Percentiles rank a stretch among this genome's conserved stretches.
phyloP scores from a whole-genome alignment of 1,140 invertebrate species.

The Drosophila leontia region DNA sequence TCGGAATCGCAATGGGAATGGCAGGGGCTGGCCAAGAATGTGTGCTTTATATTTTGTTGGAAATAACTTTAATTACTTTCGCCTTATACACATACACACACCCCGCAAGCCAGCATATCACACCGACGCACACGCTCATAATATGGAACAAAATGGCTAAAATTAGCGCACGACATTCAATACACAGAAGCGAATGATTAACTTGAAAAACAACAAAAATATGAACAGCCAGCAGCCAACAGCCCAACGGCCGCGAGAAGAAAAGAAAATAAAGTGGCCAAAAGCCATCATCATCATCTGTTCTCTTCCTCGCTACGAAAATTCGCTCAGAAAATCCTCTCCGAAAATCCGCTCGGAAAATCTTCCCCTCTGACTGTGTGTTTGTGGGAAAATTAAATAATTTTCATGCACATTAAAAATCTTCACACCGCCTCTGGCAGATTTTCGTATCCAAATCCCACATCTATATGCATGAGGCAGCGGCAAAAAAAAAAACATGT shows the following conservation, averaged over 20 bases:
- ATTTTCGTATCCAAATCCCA: constrained; percentile 25
- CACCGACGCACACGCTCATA: constrained; percentile 38
- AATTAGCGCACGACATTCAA: constrained; percentile 84
- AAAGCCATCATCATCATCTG: constrained; percentile 52
- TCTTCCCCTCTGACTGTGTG: constrained; percentile 16
- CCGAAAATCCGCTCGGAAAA: constrained; percentile 27
- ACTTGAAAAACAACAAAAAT: constrained; percentile 80
- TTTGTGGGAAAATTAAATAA: constrained; percentile 81
- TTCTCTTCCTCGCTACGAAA: constrained; percentile 18
- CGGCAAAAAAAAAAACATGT: constrained; percentile 54
- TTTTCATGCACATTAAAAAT: constrained; percentile 81
- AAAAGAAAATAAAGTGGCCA: constrained; percentile 77
- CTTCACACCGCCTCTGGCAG: constrained; percentile 68
- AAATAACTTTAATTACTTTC: constrained; percentile 82
- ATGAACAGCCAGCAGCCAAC: constrained; percentile 52
- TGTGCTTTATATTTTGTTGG: constrained; percentile 60
- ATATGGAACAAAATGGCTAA: constrained; percentile 83
- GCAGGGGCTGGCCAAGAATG: constrained; percentile 41
- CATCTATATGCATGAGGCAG: constrained; percentile 42
- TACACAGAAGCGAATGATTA: constrained; percentile 82
- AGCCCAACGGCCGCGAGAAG: constrained; percentile 31
- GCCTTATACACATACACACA: constrained; percentile 56
- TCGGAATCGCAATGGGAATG: constrained; percentile 23
- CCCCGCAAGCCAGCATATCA: constrained; percentile 5
- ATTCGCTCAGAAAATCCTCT: constrained; percentile 47